Conservation (phyloP, 2,888 invertebrate genomes). For the Elegia similella region DNA sequence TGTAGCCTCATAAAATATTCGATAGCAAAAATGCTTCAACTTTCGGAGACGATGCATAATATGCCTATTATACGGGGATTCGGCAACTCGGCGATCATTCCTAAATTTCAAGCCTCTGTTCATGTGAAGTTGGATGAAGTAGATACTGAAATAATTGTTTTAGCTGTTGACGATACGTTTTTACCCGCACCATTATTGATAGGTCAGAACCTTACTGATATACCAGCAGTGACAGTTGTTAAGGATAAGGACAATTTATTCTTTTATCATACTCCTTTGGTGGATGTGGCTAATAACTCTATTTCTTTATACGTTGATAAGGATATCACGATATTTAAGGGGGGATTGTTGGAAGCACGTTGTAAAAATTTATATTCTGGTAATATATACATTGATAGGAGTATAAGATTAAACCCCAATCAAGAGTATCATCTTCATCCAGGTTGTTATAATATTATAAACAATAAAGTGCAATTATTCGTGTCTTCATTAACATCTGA, state of each 20-base stretch:
- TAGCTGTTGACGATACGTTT: neutral
- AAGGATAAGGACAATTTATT: neutral
- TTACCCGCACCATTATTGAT: neutral
- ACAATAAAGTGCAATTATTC: neutral
- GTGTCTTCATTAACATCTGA: neutral
- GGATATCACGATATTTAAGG: neutral
- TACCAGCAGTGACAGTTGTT: neutral
- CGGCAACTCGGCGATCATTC: neutral
- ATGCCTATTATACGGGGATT: neutral
- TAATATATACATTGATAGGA: no score
- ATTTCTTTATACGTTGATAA: neutral
- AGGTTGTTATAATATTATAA: neutral
- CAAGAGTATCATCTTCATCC: neutral
- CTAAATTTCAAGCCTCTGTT: neutral
- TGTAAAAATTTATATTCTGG: neutral
- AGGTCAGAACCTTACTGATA: neutral
- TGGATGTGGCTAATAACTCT: neutral
- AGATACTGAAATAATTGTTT: constrained; percentile 6
- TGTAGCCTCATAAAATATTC: neutral
- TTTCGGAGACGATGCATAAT: neutral
- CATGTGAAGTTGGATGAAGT: neutral
- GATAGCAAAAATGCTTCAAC: neutral
- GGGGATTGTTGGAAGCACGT: neutral
- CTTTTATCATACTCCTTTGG: neutral
- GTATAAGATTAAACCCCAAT: neutral